Evolutionary conservation across 1,140 invertebrate genomes (phyloP), one percentile per base, ranked within the genome.

Genomic region (Cataglyphis hispanica): DNA sequence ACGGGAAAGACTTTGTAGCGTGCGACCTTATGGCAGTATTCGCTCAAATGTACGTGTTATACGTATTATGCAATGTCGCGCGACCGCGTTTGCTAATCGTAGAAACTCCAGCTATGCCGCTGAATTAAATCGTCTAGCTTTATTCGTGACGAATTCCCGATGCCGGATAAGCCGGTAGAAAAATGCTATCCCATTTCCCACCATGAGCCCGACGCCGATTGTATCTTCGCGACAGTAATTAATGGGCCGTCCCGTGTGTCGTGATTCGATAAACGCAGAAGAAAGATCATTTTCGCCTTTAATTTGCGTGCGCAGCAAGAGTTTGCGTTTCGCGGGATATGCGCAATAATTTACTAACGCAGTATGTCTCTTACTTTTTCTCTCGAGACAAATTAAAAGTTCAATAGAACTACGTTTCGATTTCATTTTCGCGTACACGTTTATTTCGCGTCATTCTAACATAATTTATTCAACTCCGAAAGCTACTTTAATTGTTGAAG

Each of bases 71-170:
- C 25, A 43, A 67, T 50, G 16, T 46, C 40, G 50, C 25, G 27
- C 84, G 63, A 19, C 40, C 63, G 61, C 25, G 56, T 19, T 10
- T 22, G 75, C 56, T 85, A 88, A 88, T 86, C 50, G 84, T 27
- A 43, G 46, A 40, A 64, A 66, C 60, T 16, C 4, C 61, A 69
- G 78, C 16, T 50, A 16, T 1, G 50, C 66, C 46, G 78, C 74
- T 53, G 78, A 87, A 90, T 90, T 90, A 90, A 90, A 80, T 86
- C 61, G 88, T 90, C 87, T 46, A 25, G 50, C 75, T 80, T 89
- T 37, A 83, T 53, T 77, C 70, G 76, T 74, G 85, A 83, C 56
- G 78, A 83, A 83, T 83, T 64, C 27, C n/a, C 16, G 78, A 83
- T 83, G 78, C 8, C 25, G 67, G 78, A 83, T 83, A 83, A 83